These are phyloP conservation scores for Acyrthosiphon pisum DNA, from an alignment of 1,140 invertebrate species.

Conservation along the genomic window DNA sequence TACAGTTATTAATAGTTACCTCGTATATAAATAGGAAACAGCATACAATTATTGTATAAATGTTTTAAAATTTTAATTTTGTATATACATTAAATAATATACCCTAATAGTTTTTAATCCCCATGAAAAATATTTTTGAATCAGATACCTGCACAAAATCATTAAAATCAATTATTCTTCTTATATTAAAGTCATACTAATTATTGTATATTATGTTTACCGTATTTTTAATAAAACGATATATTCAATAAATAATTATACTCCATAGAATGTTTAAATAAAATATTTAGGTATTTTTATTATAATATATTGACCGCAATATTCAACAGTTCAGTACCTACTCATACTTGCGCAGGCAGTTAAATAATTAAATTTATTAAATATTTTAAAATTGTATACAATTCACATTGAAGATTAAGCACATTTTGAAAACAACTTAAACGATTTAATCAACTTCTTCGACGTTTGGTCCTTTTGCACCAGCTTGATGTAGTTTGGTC, in stretches of 20 bases:
- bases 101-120: too few species aligned
- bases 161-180: too few species aligned
- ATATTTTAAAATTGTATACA: neutral
- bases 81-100: too few species aligned
- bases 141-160: too few species aligned
- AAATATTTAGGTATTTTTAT: neutral
- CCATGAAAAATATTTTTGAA: too few species aligned
- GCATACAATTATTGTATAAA: too few species aligned
- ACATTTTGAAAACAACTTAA: neutral
- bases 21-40: too few species aligned
- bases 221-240: neutral
- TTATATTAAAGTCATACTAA: too few species aligned
- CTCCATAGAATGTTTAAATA: neutral
- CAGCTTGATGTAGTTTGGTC: conserved; percentile 75
- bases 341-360: too few species aligned
- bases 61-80: too few species aligned
- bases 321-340: neutral
- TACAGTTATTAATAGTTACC: too few species aligned
- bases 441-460: conserved; percentile 71
- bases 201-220: neutral
- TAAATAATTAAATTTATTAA: neutral
- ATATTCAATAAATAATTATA: neutral
- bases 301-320: neutral
- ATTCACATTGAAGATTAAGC: neutral
- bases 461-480: conserved; percentile 70